Conservation (phyloP, 2,113 vertebrate genomes). For the Numenius arquata region DNA sequence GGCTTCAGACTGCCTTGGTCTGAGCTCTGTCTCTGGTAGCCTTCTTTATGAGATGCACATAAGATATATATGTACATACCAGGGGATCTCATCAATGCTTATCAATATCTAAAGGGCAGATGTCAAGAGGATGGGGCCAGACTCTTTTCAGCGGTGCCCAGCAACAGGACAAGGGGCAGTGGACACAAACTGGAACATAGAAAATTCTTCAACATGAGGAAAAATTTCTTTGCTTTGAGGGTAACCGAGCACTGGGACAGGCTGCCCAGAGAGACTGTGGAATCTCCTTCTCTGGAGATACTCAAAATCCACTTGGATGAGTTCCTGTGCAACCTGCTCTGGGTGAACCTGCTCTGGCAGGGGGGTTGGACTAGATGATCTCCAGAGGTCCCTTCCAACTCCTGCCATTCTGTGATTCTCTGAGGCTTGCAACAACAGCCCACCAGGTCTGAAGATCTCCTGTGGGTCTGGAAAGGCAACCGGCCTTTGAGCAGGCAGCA, state of each 20-base stretch:
- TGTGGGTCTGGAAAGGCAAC: background rate
- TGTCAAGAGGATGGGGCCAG: background rate
- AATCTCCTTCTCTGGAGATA: background rate
- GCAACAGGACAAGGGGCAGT: background rate
- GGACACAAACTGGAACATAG: background rate
- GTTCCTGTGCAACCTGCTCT: background rate
- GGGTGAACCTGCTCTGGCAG: background rate
- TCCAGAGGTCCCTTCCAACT: background rate
- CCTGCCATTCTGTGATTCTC: background rate
- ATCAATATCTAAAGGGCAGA: background rate
- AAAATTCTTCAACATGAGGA: background rate
- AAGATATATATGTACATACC: fast-evolving
- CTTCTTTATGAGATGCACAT: background rate
- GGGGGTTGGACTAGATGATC: background rate
- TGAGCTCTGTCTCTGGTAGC: background rate
- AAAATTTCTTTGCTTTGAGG: background rate
- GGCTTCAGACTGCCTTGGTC: background rate
- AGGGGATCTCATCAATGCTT: background rate
- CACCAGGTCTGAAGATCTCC: background rate
- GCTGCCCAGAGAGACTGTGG: background rate
- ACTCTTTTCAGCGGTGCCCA: background rate
- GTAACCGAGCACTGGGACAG: background rate
- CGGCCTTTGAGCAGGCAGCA: background rate
- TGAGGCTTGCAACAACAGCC: background rate
- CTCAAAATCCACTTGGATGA: background rate